A percentile compares a stretch with the other conserved stretches of the same genome.
phyloP scores from a whole-genome alignment of 1,140 invertebrate genomes.

The Babylonia areolata region DNA sequence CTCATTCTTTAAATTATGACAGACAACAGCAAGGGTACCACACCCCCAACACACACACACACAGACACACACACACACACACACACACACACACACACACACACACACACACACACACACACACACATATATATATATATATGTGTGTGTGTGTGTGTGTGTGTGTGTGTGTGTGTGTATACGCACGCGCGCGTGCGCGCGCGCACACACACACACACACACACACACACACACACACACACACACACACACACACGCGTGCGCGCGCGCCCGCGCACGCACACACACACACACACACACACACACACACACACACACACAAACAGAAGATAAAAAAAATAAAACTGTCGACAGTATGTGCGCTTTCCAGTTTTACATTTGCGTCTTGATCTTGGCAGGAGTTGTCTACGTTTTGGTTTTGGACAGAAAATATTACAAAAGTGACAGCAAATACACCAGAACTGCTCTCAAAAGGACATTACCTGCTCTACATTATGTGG shows the following conservation, averaged over 20 bases:
- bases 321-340: neutral
- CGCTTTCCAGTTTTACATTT: too few species aligned
- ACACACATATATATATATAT: neutral
- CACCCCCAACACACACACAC: neutral
- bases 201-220: neutral
- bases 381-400: too few species aligned
- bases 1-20: too few species aligned
- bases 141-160: too few species aligned
- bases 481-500: too few species aligned
- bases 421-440: too few species aligned
- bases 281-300: conserved; percentile 11
- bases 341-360: too few species aligned
- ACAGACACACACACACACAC: conserved; percentile 5
- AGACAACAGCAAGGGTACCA: too few species aligned
- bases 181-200: neutral
- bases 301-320: conserved; percentile 7
- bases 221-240: neutral
- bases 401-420: too few species aligned
- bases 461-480: too few species aligned
- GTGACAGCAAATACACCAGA: too few species aligned
- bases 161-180: too few species aligned
- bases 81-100: conserved; percentile 11
- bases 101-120: neutral
- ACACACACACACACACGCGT: neutral
- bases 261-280: neutral